Base-by-base conservation (phyloP, 92 coral and sea anemone genomes). In the Palythoa heliodiscus region DNA sequence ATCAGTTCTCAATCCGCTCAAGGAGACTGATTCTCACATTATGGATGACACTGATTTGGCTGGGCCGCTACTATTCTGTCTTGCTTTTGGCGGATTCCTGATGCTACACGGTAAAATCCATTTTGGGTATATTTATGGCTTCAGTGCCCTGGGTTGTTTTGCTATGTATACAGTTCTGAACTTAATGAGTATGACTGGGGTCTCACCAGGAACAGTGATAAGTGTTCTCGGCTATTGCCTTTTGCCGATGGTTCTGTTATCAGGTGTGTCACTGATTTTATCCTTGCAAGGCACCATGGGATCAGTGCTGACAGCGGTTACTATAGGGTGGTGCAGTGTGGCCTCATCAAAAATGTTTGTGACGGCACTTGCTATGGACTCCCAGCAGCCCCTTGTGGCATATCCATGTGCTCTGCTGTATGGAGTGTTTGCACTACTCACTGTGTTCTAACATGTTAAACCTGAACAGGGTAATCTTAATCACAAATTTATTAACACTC, bases 11-110 rank as follows among this genome's bases (percentile, higher is more conserved):
- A 95, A 96, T 80, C 99, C 99, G 14, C 69, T 96, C 40, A 94
- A 96, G 87, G 76, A 86, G 40, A 91, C 96, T 0, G 98, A 94
- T 86, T 89, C 94, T 0, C 97, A 96, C 63, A 92, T 96, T 54
- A 96, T 96, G 99, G 97, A 96, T 75, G 99, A 96, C 87, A 96
- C 98, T n/a, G 99, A 96, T 79, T 77, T 96, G 53, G 93, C 97
- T n/a, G 99, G 99, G 15, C 99, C 99, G 4, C 84, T 96, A 3
- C 87, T 96, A 64, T 96, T 96, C 75, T 96, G 99, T 71, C 90
- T 96, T 4, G 99, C 99, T 11, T 96, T 96, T 87, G 99, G 99
- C 23, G 99, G 95, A 4, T 90, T 92, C 67, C 89, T 96, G 16
- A 84, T 96, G 52, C 94, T 96, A 35, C 99, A 96, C 71, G 99